Base-by-base conservation (phyloP, 2,113 vertebrate genomes). In the Oceanodroma tethys region DNA sequence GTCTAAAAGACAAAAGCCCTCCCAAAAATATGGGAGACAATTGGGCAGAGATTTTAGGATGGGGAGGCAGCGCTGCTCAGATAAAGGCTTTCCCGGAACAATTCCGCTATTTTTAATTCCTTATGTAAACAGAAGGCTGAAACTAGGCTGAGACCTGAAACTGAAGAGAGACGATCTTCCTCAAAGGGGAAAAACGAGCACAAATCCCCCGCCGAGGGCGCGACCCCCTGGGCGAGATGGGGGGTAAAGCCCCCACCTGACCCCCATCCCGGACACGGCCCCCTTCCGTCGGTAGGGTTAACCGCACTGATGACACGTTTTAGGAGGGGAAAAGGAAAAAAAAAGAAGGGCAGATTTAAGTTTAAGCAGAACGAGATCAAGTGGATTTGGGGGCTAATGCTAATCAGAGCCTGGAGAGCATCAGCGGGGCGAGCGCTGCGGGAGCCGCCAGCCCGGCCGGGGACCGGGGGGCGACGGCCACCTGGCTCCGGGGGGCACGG, bases 1-100 rank as follows among this genome's bases (percentile, higher is more conserved):
- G 34, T 14, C 81, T 68, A 11, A 26, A 68, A 91, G 76, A 95
- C 97, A 95, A 97, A 97, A 96, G 86, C 95, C 47, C 81, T 91
- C 73, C 81, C 70, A 85, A 82, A 94, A 80, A 32, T 58, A 66
- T 25, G 42, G 30, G 70, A 74, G 58, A 62, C 56, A 76, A 73
- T 2, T 36, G 72, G 75, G 52, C 84, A 53, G 43, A 65, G 93
- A 29, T 86, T 86, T 89, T 47, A 62, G 78, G 56, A 70, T 66
- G 66, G 48, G 43, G 48, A 68, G 19, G 40, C 58, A 93, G 68
- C 27, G 9, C 73, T 59, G 70, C 52, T 71, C 80, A 60, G 50
- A 86, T 68, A 84, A 92, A 86, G 92, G 72, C 70, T 81, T 60
- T 36, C n/a, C 23, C 50, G 6, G 22, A 56, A 95, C 40, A 16